These are phyloP conservation scores for Dasysyrphus albostriatus DNA, from an alignment of 2,888 invertebrate species.

Conservation along the genomic window DNA sequence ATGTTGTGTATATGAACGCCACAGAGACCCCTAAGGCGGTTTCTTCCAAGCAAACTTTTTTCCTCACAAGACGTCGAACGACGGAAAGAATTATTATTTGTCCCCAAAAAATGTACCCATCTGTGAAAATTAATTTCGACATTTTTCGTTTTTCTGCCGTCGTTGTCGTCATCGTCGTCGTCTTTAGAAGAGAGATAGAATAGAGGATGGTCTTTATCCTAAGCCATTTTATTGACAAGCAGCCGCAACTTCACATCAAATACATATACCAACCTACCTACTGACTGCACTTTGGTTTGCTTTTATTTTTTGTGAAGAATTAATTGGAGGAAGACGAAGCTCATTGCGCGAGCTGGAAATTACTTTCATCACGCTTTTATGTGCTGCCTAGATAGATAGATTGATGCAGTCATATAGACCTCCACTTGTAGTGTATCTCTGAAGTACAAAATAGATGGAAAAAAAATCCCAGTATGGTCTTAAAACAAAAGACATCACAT, in stretches of 20 bases:
- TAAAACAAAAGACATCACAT: slow-evolving; percentile 54
- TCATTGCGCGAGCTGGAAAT: slow-evolving; percentile 57
- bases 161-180: neutral
- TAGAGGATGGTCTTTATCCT: slow-evolving; percentile 50
- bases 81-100: slow-evolving; percentile 56
- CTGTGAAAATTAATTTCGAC: slow-evolving; percentile 74
- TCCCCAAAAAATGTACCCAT: slow-evolving; percentile 58
- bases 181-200: slow-evolving; percentile 16
- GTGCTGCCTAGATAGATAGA: slow-evolving; percentile 14
- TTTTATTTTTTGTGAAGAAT: slow-evolving; percentile 38
- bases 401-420: neutral
- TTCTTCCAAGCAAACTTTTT: slow-evolving; percentile 37
- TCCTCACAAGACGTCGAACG: slow-evolving; percentile 13
- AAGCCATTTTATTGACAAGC: slow-evolving; percentile 69
- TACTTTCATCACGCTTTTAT: slow-evolving; percentile 70
- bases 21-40: slow-evolving; percentile 50
- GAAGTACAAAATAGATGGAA: slow-evolving; percentile 24
- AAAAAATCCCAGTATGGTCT: slow-evolving; percentile 23
- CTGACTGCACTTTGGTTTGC: slow-evolving; percentile 28
- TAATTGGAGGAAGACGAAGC: slow-evolving; percentile 40
- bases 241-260: slow-evolving; percentile 45
- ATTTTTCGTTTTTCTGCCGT: slow-evolving; percentile 43
- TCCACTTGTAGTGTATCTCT: slow-evolving; percentile 28
- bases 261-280: neutral
- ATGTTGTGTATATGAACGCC: neutral